Base-by-base conservation (phyloP, 2,888 invertebrate genomes). In the Drosophila borealis region DNA sequence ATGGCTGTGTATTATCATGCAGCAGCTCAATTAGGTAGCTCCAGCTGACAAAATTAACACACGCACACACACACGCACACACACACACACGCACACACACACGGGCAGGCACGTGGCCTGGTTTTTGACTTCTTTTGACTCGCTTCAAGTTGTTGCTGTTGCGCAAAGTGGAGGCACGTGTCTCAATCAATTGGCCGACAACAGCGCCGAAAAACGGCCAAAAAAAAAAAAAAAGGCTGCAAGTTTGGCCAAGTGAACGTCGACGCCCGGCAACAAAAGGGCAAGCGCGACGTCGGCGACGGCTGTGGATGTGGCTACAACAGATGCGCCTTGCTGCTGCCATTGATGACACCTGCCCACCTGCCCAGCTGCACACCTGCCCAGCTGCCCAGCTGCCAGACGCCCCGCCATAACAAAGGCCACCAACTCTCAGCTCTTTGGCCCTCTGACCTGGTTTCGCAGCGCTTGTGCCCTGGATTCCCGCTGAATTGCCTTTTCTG, bases 1-100 rank as follows among this genome's bases (percentile, higher is more conserved):
- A 29, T 8, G 50, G 21, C 57, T 34, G 50, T 25, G 25, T 42
- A 63, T 70, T 77, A 63, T 75, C 78, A 74, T 78, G 81, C 68
- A 49, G 82, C 71, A 17, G 77, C 70, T 67, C 81, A 89, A 90
- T 90, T 89, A 89, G 89, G 87, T 78, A 86, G 83, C 89, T 90
- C 72, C 83, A 76, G 78, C 63, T 77, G 81, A 76, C 82, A 70
- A 70, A 81, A 84, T 83, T 74, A 82, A 71, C 77, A 70, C 69
- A 64, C 74, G 21, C 50, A 33, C 29, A 36, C 19, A 39, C 56
- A 46, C 34, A 39, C 46, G 49, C 29, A 44, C 55, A 14, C 59
- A 54, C 45, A 62, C 65, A 68, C 45, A 57, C 46, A 51, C 56
- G 41, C 48, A 49, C 56, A 49, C 56, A 57, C 39, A 19, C 11